Base-by-base conservation (phyloP, 2,797 vertebrate genomes). In the Geotrypetes seraphini region DNA sequence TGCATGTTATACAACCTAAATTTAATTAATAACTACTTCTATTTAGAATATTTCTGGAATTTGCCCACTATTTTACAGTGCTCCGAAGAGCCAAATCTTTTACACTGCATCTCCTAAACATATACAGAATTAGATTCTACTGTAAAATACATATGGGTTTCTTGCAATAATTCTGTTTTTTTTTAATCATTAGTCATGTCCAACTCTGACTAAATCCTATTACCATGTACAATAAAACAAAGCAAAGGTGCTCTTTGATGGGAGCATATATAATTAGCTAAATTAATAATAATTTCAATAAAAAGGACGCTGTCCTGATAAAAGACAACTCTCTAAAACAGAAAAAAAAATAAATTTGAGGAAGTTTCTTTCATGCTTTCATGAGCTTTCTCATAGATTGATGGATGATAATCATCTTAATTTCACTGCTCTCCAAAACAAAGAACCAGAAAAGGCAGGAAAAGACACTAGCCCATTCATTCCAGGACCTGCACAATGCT, bases 381-480 rank as follows among this genome's bases (percentile, higher is more conserved):
- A 86, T 82, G 87, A 78, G 77, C 77, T 82, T 87, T 88, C 87
- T 79, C 79, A 73, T 77, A 81, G 76, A 73, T 75, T 88, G 86
- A 92, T 88, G 73, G 84, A 79, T 79, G 86, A 92, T 88, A 91
- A 91, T 89, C 85, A 84, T 91, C 87, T 90, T 90, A 85, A 87
- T 91, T 92, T 89, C 85, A 87, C 71, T 78, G 72, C 80, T 85
- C 84, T 86, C 84, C 81, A 84, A 89, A 92, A 91, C 82, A 88
- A 85, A 89, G 80, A 83, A 73, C 73, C 69, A 75, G 79, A 84
- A 80, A 82, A 89, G 83, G 82, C 85, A 86, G 86, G 85, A 83
- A 86, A 87, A 91, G 88, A 88, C 87, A 90, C 74, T 81, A 85
- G 87, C 78, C 89, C 88, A 88, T 91, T 91, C 89, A 91, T 90